Percentiles rank a stretch among this genome's conserved stretches.
Evolutionary conservation across 1,140 invertebrate species (phyloP).

Genomic region (Trachymyrmex cornetzi): DNA sequence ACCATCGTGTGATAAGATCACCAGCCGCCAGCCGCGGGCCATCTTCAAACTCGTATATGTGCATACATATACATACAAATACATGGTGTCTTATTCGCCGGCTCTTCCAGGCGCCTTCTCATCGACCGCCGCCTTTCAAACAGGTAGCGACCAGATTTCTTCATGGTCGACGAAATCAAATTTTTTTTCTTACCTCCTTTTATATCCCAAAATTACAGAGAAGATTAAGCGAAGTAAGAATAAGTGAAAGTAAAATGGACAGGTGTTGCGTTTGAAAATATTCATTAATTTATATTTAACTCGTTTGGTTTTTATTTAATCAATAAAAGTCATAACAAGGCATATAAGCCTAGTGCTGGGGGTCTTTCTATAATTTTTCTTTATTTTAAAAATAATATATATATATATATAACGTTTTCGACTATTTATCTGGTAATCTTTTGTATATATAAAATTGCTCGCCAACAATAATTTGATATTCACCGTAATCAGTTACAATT

Average conservation of each 20-base stretch:
- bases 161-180: slow-evolving; percentile 10
- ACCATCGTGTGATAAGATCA: slow-evolving; percentile 73
- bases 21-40: slow-evolving; percentile 62
- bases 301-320: neutral
- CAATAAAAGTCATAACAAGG: too few relatives aligned
- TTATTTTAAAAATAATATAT: too few relatives aligned
- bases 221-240: slow-evolving; percentile 11
- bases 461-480: too few relatives aligned
- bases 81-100: slow-evolving; percentile 47
- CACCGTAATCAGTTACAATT: too few relatives aligned
- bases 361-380: too few relatives aligned
- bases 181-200: slow-evolving; percentile 7
- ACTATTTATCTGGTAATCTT: too few relatives aligned
- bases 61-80: slow-evolving; percentile 5
- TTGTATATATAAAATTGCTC: too few relatives aligned
- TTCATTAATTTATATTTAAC: slow-evolving; percentile 28
- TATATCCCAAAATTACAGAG: slow-evolving; percentile 27
- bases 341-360: too few relatives aligned
- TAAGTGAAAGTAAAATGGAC: slow-evolving; percentile 37
- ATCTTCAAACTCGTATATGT: slow-evolving; percentile 63
- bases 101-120: slow-evolving; percentile 47
- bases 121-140: slow-evolving; percentile 56
- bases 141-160: slow-evolving; percentile 67
- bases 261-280: slow-evolving; percentile 3
- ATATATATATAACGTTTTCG: too few relatives aligned